Evolutionary conservation across 2,113 vertebrate species (phyloP).

Genomic region (Mohoua ochrocephala): DNA sequence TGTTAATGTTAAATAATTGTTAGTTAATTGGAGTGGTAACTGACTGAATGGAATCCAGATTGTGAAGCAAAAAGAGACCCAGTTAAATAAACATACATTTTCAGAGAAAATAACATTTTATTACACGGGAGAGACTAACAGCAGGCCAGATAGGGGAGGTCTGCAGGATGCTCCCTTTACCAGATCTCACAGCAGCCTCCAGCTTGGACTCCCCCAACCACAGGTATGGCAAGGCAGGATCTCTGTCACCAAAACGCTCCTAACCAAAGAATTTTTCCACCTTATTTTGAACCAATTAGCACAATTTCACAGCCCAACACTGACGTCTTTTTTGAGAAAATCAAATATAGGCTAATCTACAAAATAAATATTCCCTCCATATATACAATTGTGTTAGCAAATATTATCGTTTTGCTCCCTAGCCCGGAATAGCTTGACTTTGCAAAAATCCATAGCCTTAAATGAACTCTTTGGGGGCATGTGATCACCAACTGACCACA

Average conservation of each 20-base stretch:
- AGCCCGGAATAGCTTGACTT: not conserved
- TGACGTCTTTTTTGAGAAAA: not conserved
- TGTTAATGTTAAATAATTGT: conserved; percentile 95
- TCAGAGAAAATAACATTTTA: conserved; percentile 73
- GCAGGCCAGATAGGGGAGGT: conserved; percentile 47
- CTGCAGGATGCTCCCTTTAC: not conserved
- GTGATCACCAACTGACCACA: not conserved
- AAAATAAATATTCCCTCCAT: not conserved
- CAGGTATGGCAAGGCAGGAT: not conserved
- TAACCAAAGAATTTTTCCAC: not conserved
- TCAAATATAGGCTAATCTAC: not conserved
- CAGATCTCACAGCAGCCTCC: not conserved
- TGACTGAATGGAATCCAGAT: conserved; percentile 84
- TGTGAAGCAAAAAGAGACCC: conserved; percentile 74
- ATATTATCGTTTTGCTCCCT: not conserved
- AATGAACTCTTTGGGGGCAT: not conserved
- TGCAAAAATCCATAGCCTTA: not conserved
- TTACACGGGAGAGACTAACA: conserved; percentile 64
- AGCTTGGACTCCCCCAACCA: not conserved
- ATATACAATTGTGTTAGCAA: not conserved
- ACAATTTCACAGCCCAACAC: not conserved
- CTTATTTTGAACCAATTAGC: not conserved
- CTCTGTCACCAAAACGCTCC: not conserved
- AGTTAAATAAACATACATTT: conserved; percentile 83
- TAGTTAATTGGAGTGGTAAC: conserved; percentile 92